A percentile compares a stretch with the other conserved stretches of the same genome.
These are phyloP conservation scores for Myrmophylax atrothorax DNA, from an alignment of 2,113 vertebrate species.

Conservation along the genomic window DNA sequence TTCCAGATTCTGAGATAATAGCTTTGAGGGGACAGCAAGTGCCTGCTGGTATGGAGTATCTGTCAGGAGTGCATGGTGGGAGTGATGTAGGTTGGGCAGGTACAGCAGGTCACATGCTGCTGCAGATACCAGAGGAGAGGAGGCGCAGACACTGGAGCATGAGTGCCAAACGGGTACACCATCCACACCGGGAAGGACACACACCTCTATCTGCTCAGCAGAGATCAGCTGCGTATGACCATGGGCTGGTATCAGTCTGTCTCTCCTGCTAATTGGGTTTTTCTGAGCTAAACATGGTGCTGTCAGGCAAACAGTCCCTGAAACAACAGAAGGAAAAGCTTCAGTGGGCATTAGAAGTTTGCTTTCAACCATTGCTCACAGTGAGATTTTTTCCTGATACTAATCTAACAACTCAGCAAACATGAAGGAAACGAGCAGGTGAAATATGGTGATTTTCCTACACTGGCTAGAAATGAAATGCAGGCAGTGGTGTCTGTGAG, in stretches of 20 bases:
- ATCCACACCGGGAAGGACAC: not conserved
- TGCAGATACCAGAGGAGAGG: not conserved
- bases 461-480: not conserved
- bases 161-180: not conserved
- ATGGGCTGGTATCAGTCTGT: not conserved
- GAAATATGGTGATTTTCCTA: not conserved
- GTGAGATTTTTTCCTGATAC: not conserved
- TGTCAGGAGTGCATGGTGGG: accelerated
- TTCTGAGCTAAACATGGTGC: not conserved
- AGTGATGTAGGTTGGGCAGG: accelerated
- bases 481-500: not conserved
- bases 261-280: not conserved
- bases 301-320: not conserved
- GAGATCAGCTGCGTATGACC: not conserved
- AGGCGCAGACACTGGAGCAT: not conserved
- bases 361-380: not conserved
- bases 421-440: not conserved
- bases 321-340: not conserved
- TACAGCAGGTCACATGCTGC: accelerated
- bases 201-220: not conserved
- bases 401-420: not conserved
- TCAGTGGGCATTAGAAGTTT: not conserved
- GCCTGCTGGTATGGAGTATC: not conserved
- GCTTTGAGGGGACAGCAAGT: not conserved
- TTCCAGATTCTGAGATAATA: not conserved